Base-by-base conservation (phyloP, 1,140 invertebrate species). In the Zaprionus capensis region DNA sequence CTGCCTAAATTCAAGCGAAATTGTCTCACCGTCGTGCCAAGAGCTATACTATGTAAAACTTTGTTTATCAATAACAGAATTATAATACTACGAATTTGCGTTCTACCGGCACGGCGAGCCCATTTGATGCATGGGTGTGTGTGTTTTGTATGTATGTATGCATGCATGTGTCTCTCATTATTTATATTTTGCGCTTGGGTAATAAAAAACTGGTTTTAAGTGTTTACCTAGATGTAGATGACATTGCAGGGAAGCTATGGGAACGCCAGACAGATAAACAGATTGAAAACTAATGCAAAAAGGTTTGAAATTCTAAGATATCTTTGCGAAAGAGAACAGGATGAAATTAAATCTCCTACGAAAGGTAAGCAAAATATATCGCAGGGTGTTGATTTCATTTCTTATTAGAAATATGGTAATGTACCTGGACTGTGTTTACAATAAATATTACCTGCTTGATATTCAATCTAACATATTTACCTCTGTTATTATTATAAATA, bases 1-100 rank as follows among this genome's bases (percentile, higher is more conserved):
- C 20, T 53, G 24, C 11, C 38, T 20, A 56, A 67, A 63, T 38
- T 31, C 1, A 24, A 38, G n/a, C 36, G 22, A 70, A 70, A 72
- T 71, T 41, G 12, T 22, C 22, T n/a, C 17, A 41, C 58, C 20
- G 38, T 28, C n/a, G 20, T 4, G 41, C 9, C 22, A 17, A 11
- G 36, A 20, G n/a, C 31, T n/a, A 57, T 12, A 51, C 57, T 31
- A 44, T 58, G 55, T 58, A 63, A 44, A 28, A 44, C 68, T 76
- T 76, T 72, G 69, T 76, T 72, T 72, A 76, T 76, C 62, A 76
- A 72, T 57, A 66, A 71, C 58, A 67, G 5, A 46, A 46, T 26
- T 61, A 20, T 22, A 70, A 64, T 63, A 69, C 72, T 70, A 63
- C 24, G 55, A 69, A 49, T 31, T 51, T 71, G 49, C 17, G 38